Base-by-base conservation (phyloP, 1,140 invertebrate genomes). In the Himalopsyche phryganea region DNA sequence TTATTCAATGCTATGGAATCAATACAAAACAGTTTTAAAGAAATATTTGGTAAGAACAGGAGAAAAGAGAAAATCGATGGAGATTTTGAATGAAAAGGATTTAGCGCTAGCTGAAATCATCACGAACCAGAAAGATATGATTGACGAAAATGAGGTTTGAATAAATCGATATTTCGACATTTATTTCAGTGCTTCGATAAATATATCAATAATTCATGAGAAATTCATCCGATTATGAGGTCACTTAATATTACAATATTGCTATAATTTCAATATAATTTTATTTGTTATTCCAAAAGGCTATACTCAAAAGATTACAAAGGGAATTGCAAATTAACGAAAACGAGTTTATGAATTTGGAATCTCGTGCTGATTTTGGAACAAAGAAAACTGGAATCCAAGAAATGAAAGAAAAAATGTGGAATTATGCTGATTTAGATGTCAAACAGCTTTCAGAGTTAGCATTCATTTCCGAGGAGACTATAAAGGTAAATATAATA, bases 21-120 rank as follows among this genome's bases (percentile, higher is more conserved):
- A 44, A 6, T 56, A 56, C 40, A 56, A 56, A 17, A 36, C 48
- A 6, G 35, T 56, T 10, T 45, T 56, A 14, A 56, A 49, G 9
- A 15, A 49, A 0, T 56, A 56, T 20, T 42, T 41, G 17, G 11
- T 13, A 1, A 56, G 15, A 36, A 42, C 47, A 6, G 18, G 15
- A 41, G 36, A 56, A 1, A 56, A 48, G n/a, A 48, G 40, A 32
- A 56, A 48, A 33, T 28, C 33, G 20, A 17, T 49, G 23, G 40
- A 56, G 6, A 48, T 41, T n/a, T 36, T 56, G 4, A 40, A 45
- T 9, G n/a, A 33, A 32, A 56, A 56, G 13, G 54, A 56, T 35
- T 18, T 35, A 9, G 18, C 32, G 14, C 42, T 56, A 46, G n/a
- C 14, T 6, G 49, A 49, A 14, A 56, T 56, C n/a, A 56, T 56